Evolutionary conservation across 2,113 vertebrate genomes (phyloP).

Genomic region (Turdus rufiventris): DNA sequence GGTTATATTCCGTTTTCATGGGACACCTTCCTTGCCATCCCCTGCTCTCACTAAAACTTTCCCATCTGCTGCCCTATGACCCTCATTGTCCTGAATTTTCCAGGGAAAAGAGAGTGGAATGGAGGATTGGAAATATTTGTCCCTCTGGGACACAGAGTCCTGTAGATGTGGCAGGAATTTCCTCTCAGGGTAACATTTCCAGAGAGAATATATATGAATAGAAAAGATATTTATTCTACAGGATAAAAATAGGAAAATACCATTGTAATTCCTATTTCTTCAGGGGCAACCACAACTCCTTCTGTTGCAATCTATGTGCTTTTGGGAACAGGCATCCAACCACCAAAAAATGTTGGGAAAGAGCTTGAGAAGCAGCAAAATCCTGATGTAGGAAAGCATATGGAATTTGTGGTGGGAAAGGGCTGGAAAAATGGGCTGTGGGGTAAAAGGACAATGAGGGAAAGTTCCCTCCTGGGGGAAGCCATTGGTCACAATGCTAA

Average conservation of each 20-base stretch:
- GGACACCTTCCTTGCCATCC: not conserved
- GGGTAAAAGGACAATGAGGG: not conserved
- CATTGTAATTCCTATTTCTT: not conserved
- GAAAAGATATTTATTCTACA: no score
- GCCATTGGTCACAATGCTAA: fast-evolving
- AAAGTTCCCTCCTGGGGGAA: not conserved
- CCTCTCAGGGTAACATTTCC: not conserved
- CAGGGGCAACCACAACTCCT: not conserved
- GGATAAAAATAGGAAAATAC: not conserved
- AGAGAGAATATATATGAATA: not conserved
- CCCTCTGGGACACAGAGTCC: not conserved
- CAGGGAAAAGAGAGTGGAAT: not conserved
- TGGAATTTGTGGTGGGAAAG: not conserved
- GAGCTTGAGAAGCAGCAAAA: not conserved
- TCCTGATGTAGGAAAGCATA: not conserved
- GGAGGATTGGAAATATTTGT: not conserved
- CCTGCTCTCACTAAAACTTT: not conserved
- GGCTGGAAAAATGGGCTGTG: not conserved
- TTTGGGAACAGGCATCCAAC: not conserved
- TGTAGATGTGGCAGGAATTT: not conserved
- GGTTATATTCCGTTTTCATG: not conserved
- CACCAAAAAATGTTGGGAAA: not conserved
- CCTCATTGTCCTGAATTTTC: not conserved
- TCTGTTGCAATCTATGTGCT: not conserved
- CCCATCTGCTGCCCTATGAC: not conserved